Evolutionary conservation across 2,888 invertebrate genomes (phyloP), one percentile per base, ranked within the genome.

Genomic region (Cremastinae sp.): DNA sequence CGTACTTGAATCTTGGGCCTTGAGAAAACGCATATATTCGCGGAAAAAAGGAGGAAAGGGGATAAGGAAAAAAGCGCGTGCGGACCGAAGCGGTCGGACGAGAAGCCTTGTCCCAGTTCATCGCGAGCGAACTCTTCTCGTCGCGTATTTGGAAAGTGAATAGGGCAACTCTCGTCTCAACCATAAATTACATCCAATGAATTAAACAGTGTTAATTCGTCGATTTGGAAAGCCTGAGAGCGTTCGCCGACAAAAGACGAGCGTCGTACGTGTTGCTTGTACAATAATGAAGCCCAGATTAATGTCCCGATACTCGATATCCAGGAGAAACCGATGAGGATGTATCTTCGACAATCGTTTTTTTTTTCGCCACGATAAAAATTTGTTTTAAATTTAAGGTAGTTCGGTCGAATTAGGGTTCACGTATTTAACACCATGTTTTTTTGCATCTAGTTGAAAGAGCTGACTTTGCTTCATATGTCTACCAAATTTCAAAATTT

Each of bases 1-100:
- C 70, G 70, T 74, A 53, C 74, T 74, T 74, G 74, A 70, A 70
- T 64, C 70, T 64, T 51, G n/a, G 74, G 45, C 74, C 74, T 74
- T 74, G 74, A 70, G 41, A 20, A 49, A 69, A 45, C 58, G 53
- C 28, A 28, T 28, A 28, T 28, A 3, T 5, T 34, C 58, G 59
- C 56, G 58, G 36, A 12, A 47, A 41, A 54, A 16, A 51, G 20
- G 5, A n/a, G 56, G 5, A 3, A 14, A 59, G 49, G 51, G 41
- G 54, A 70, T 51, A 74, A 62, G 53, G 36, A 64, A 16, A 64
- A 64, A 74, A 74, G 53, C 58, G 43, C 4, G 28, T 43, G 16
- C 43, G 28, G 7, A 47, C 65, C 10, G 12, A 14, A 4, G 7
- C 47, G 54, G 34, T 66, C 59, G 12, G 10, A 36, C 43, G 38